Base-by-base conservation (phyloP, 2,888 invertebrate species). In the Drosophila buzzatii region DNA sequence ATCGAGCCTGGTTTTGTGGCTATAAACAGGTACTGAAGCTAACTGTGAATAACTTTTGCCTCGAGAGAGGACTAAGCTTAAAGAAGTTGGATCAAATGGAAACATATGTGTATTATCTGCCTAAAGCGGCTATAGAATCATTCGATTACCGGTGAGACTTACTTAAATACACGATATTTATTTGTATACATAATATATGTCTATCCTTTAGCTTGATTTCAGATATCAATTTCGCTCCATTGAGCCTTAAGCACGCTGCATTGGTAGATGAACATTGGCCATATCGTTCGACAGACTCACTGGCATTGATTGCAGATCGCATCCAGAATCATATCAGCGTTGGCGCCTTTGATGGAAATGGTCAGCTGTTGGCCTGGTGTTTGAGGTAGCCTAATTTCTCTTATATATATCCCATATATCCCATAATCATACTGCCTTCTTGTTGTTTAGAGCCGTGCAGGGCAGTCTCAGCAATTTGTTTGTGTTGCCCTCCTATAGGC, bases 71-170 rank as follows among this genome's bases (percentile, higher is more conserved):
- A 4, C 4, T 69, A 2, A 68, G 47, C 8, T 6, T 69, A 2
- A 68, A 56, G n/a, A 56, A 56, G 8, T 31, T 56, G 45, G 67
- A 67, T 12, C 69, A 67, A n/a, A 9, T 67, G 10, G 69, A 67
- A 8, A 67, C 67, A 16, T 69, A 35, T 56, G 47, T 67, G 0
- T 67, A 67, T 39, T 56, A 67, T 56, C 35, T 68, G 16, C 67
- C 67, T 1, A 35, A 47, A n/a, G 20, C 57, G 5, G 18, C 45
- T 4, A 27, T 67, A 9, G 18, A 68, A 35, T 18, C 67, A 1
- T 47, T 68, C 3, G 35, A 67, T 14, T 56, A 9, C 37, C 45
- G 41, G 67, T 67, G 20, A 68, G 69, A 20, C 12, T 20, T 20
- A 12, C 6, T 12, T 10, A 12, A 14, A 9, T 12, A 16, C 12